A percentile compares a stretch with the other conserved stretches of the same genome.
Conservation (phyloP, 2,113 vertebrate genomes). For the Poeciliopsis occidentalis region DNA sequence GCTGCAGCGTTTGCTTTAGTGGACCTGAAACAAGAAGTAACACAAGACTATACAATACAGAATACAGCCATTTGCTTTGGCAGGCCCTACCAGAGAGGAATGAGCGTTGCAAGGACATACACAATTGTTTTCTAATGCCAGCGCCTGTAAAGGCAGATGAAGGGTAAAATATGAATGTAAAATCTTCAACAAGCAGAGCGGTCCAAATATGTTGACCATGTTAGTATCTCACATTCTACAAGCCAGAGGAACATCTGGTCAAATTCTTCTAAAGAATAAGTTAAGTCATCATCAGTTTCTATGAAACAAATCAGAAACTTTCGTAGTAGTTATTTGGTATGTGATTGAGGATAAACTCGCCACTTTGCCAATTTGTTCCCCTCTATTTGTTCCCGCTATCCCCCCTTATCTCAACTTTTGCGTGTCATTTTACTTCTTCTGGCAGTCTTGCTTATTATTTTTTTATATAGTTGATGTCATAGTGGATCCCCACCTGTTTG, state of each 20-base stretch:
- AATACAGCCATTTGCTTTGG: background rate
- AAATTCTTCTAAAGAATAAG: background rate
- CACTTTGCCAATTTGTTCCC: background rate
- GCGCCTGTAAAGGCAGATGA: background rate
- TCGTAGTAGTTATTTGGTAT: background rate
- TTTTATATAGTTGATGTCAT: background rate
- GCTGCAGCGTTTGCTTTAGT: conserved; percentile 29
- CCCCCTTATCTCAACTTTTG: background rate
- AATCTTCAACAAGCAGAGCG: background rate
- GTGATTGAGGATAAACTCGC: background rate
- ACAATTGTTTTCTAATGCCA: background rate
- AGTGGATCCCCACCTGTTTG: too few species aligned
- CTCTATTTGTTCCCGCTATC: too few species aligned
- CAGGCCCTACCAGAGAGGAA: background rate
- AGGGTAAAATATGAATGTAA: background rate
- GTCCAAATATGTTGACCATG: too few species aligned
- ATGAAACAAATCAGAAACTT: background rate
- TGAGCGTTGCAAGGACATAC: background rate
- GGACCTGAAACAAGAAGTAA: conserved; percentile 43
- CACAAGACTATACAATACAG: background rate
- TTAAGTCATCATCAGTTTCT: background rate
- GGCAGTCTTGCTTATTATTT: background rate
- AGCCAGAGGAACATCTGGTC: background rate
- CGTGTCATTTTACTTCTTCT: background rate
- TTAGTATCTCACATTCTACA: background rate